Evolutionary conservation across 1,140 invertebrate genomes (phyloP).

Genomic region (Wasmannia auropunctata): DNA sequence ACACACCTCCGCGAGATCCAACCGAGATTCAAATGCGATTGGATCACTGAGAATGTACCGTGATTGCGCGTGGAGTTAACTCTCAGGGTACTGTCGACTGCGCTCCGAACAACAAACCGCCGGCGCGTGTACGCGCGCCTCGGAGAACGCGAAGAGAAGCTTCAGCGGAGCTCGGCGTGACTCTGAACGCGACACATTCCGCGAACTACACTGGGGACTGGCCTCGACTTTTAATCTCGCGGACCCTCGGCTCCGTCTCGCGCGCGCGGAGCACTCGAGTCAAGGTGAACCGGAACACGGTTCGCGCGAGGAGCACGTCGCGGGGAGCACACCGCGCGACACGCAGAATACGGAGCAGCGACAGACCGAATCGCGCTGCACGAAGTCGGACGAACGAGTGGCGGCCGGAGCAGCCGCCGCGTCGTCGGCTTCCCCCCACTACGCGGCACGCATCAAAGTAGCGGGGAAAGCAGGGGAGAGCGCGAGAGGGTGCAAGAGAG

Average conservation of each 20-base stretch:
- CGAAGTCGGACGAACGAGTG: conserved; percentile 84
- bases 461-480: conserved; percentile 41
- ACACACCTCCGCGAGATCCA: not conserved
- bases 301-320: not conserved
- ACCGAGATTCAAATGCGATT: not conserved
- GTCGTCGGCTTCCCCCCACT: conserved; percentile 76
- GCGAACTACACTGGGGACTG: conserved; percentile 17
- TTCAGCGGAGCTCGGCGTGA: conserved; percentile 1
- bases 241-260: not conserved
- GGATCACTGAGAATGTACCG: not conserved
- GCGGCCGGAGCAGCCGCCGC: conserved; percentile 62
- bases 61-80: not conserved
- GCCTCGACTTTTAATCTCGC: conserved; percentile 35
- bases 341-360: conserved; percentile 51
- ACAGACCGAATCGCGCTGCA: conserved; percentile 78
- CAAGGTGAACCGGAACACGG: conserved; percentile 23
- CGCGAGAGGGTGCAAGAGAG: conserved; percentile 40
- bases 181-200: conserved; percentile 37
- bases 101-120: not conserved
- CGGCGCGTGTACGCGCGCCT: not conserved
- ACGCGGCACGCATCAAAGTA: conserved; percentile 47
- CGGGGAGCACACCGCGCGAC: conserved; percentile 63
- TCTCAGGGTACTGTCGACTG: conserved; percentile 17
- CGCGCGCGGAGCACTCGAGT: not conserved
- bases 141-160: not conserved